Evolutionary conservation across 2,797 vertebrate genomes (phyloP).

Genomic region (Lerista edwardsae): DNA sequence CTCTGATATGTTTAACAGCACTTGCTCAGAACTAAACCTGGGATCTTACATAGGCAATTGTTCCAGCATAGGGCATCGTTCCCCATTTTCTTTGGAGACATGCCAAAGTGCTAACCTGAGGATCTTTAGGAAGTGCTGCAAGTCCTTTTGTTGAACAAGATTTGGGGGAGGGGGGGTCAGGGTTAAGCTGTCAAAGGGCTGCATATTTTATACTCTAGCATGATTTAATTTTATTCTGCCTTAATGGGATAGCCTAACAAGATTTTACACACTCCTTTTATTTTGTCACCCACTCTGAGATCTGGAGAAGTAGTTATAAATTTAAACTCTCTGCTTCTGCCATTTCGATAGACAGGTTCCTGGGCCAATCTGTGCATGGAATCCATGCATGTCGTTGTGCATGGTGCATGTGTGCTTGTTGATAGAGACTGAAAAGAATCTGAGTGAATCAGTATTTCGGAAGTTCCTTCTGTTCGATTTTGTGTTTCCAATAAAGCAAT

Average conservation of each 20-base stretch:
- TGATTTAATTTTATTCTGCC: conserved; percentile 3
- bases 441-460: background rate
- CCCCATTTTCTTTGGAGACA: background rate
- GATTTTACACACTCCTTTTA: conserved; percentile 17
- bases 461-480: conserved; percentile 49
- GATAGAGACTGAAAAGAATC: background rate
- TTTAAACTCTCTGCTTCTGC: background rate
- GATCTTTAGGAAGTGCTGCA: background rate
- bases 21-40: background rate
- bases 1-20: background rate
- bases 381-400: background rate
- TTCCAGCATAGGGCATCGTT: background rate
- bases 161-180: background rate
- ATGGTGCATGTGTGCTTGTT: too few species aligned
- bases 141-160: too few species aligned
- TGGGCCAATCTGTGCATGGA: background rate
- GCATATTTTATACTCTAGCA: conserved; percentile 1
- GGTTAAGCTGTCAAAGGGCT: background rate
- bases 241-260: conserved; percentile 2
- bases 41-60: background rate
- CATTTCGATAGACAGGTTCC: background rate
- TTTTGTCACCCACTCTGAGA: background rate
- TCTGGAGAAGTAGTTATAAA: conserved; percentile 3
- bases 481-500: conserved; percentile 45
- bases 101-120: background rate